Evolutionary conservation across 2,113 vertebrate species (phyloP), one percentile per base, ranked within the genome.

Genomic region (Alaudala cheleensis): DNA sequence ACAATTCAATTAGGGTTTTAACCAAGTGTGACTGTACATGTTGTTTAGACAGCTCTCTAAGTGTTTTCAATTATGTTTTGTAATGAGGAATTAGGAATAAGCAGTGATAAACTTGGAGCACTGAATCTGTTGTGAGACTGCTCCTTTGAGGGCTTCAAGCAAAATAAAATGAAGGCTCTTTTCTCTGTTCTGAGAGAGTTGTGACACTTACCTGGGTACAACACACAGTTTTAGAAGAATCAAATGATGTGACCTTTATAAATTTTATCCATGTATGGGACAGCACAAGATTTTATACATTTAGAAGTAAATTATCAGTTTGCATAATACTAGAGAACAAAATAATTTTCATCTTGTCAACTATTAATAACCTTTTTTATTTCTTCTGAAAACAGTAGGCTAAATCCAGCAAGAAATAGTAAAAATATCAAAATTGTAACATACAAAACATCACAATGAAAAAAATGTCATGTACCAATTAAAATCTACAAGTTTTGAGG

Each of bases 341-440:
- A 96, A 79, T 61, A 31, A 50, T 66, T 93, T 57, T 45, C 50
- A 74, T 51, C 34, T 54, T 69, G 29, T 71, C 25, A 66, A 44
- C 12, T 87, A 71, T 64, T 76, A 81, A 69, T 76, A 73, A 49
- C 18, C 26, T 26, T 53, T 86, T 97, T 97, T 96, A 96, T 97
- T 97, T 89, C 10, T 71, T 72, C 61, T 82, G 56, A 95, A 96
- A 92, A 37, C 14, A 49, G 16, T 28, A 81, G 23, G 26, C 57
- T 57, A 91, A 95, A 85, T 87, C 17, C 78, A 92, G 61, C 44
- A 82, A 42, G 56, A 89, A 71, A 71, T 11, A 80, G 42, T 70
- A 57, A 86, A 93, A 94, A 64, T 45, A 85, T 45, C 57, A 56
- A n/a, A 77, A 89, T 20, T 65, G 15, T 64, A 93, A 81, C 67